Conservation (phyloP, 2,797 vertebrate genomes). For the Echeneis naucrates region DNA sequence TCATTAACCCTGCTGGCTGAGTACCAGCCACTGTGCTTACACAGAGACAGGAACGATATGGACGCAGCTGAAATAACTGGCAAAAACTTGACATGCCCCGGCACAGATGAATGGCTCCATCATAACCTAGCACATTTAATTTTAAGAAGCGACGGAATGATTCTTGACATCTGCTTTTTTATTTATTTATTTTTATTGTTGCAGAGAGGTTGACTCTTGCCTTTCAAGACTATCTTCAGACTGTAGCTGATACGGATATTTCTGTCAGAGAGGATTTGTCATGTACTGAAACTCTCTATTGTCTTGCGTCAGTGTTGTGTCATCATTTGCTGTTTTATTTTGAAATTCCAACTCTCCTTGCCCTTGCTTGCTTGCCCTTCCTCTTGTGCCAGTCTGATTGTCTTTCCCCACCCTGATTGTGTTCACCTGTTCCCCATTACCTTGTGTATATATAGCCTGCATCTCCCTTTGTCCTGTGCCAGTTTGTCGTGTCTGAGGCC, state of each 20-base stretch:
- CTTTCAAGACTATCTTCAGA: constrained; percentile 35
- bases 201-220: constrained; percentile 6
- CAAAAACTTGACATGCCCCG: constrained; percentile 30
- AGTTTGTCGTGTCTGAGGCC: too few relatives aligned
- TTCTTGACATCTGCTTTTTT: constrained; percentile 50
- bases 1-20: constrained; percentile 72
- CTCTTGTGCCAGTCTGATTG: too few relatives aligned
- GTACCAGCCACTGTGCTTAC: constrained; percentile 52
- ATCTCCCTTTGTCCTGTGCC: too few relatives aligned
- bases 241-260: constrained; percentile 42
- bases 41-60: constrained; percentile 49
- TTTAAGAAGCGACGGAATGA: constrained; percentile 43
- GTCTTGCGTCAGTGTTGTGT: too few relatives aligned
- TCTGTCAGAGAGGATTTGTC: constrained; percentile 45
- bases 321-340: too few relatives aligned
- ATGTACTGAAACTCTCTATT: too few relatives aligned
- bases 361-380: too few relatives aligned
- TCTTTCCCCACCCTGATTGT: too few relatives aligned
- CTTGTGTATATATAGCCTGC: too few relatives aligned
- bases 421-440: too few relatives aligned
- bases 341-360: too few relatives aligned
- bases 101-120: constrained; percentile 50
- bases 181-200: neutral
- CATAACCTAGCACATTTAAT: constrained; percentile 42
- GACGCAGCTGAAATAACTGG: constrained; percentile 56